These are phyloP conservation scores for Morpho achilles DNA, from an alignment of 2,888 invertebrate genomes.

Conservation along the genomic window DNA sequence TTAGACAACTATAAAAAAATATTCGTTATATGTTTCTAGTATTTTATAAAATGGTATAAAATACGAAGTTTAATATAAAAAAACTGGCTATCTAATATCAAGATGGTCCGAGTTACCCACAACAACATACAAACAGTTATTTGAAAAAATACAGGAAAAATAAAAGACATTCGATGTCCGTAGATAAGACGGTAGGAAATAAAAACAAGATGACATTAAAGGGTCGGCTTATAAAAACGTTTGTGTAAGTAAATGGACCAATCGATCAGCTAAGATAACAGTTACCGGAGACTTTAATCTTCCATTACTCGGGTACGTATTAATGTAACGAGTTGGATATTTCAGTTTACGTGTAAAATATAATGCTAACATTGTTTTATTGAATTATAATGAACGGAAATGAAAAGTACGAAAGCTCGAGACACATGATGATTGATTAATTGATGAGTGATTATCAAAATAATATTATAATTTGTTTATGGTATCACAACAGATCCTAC, in stretches of 20 bases:
- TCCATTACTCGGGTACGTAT: constrained; percentile 13
- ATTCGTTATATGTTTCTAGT: too few species aligned
- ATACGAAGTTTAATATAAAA: too few species aligned
- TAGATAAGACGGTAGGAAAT: constrained; percentile 19
- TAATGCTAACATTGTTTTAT: too few species aligned
- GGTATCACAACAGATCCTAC: too few species aligned
- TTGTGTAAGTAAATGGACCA: constrained; percentile 46
- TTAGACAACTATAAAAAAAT: too few species aligned
- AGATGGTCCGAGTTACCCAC: not conserved
- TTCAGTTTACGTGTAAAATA: not conserved
- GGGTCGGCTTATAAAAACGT: constrained; percentile 45
- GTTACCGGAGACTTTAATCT: constrained; percentile 54
- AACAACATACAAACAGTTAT: constrained; percentile 2
- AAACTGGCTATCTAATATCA: too few species aligned
- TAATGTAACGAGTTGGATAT: constrained; percentile 11
- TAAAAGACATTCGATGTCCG: constrained; percentile 11
- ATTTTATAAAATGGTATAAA: too few species aligned
- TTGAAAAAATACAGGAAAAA: constrained; percentile 6
- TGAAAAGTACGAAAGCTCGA: too few species aligned
- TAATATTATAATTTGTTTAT: too few species aligned
- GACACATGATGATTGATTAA: too few species aligned
- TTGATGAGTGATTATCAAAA: too few species aligned
- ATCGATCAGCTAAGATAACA: constrained; percentile 47
- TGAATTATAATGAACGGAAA: too few species aligned
- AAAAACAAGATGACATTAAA: constrained; percentile 31